Evolutionary conservation across 2,113 vertebrate genomes (phyloP).

Genomic region (Saccopteryx leptura): DNA sequence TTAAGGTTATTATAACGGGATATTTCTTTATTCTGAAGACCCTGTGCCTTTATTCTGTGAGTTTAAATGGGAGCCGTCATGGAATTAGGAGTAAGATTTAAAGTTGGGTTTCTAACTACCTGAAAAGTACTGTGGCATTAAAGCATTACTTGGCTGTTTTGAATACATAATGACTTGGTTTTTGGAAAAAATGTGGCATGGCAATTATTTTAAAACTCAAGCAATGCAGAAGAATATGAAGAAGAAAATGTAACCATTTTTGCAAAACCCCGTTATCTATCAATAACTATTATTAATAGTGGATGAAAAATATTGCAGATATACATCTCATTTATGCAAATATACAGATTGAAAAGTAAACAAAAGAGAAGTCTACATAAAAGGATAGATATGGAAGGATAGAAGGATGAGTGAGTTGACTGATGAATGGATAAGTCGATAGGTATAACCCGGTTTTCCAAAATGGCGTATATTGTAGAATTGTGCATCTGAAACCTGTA

Average conservation of each 20-base stretch:
- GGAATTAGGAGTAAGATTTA: slow-evolving; percentile 35
- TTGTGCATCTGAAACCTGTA: too few relatives aligned
- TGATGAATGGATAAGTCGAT: neutral
- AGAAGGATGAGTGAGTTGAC: neutral
- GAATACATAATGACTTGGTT: neutral
- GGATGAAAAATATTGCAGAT: neutral
- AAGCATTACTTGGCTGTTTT: neutral
- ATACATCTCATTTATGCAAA: neutral
- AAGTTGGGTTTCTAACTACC: neutral
- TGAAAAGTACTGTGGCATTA: neutral
- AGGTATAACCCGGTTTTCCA: neutral
- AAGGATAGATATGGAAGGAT: neutral
- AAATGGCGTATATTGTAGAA: neutral
- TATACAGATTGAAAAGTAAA: neutral
- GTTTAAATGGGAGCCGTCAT: neutral
- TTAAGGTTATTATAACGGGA: slow-evolving; percentile 42
- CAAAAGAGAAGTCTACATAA: neutral
- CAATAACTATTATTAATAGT: neutral
- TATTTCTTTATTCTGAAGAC: slow-evolving; percentile 5
- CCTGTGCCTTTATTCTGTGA: slow-evolving; percentile 13
- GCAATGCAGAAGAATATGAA: neutral
- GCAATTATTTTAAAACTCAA: neutral
- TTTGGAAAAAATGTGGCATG: neutral
- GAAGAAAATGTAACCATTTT: neutral
- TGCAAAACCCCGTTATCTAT: neutral